Percentiles rank a stretch among this genome's conserved stretches.
These are phyloP conservation scores for Apomyelois bistriatella DNA, from an alignment of 2,888 invertebrate genomes.

Conservation along the genomic window DNA sequence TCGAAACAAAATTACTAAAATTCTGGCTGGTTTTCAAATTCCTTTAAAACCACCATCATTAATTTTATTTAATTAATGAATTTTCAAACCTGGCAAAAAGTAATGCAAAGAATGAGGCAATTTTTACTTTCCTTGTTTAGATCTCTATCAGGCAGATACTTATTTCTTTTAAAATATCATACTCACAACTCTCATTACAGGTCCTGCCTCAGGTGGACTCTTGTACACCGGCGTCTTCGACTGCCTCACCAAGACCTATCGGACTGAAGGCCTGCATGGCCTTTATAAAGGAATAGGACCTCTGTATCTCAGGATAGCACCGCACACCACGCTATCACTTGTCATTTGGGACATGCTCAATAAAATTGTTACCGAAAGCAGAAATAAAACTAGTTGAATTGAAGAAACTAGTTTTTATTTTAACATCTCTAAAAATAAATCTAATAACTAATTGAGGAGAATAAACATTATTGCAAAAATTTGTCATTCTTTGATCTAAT, in stretches of 20 bases:
- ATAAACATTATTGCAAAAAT: too few relatives aligned
- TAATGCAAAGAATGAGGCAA: too few relatives aligned
- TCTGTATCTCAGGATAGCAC: conserved; percentile 87
- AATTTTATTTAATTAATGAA: too few relatives aligned
- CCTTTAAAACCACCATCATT: too few relatives aligned
- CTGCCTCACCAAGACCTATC: conserved; percentile 87
- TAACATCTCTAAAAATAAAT: conserved; percentile 14
- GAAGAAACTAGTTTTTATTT: conserved; percentile 20
- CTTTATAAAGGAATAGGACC: conserved; percentile 90
- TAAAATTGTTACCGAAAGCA: conserved; percentile 34
- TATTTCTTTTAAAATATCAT: neutral
- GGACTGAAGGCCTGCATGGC: conserved; percentile 87
- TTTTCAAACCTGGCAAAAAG: too few relatives aligned
- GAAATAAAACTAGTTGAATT: conserved; percentile 42
- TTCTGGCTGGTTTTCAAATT: too few relatives aligned
- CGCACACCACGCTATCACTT: conserved; percentile 88
- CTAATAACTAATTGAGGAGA: too few relatives aligned
- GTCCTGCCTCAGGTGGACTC: conserved; percentile 79
- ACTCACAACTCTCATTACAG: conserved; percentile 51
- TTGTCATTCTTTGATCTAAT: too few relatives aligned
- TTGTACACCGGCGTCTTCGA: conserved; percentile 87
- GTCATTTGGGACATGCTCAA: conserved; percentile 86
- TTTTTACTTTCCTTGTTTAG: too few relatives aligned
- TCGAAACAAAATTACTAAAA: too few relatives aligned
- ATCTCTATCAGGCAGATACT: neutral